These are phyloP conservation scores for Sparidentex hasta DNA, from an alignment of 2,797 vertebrate species.

Conservation along the genomic window DNA sequence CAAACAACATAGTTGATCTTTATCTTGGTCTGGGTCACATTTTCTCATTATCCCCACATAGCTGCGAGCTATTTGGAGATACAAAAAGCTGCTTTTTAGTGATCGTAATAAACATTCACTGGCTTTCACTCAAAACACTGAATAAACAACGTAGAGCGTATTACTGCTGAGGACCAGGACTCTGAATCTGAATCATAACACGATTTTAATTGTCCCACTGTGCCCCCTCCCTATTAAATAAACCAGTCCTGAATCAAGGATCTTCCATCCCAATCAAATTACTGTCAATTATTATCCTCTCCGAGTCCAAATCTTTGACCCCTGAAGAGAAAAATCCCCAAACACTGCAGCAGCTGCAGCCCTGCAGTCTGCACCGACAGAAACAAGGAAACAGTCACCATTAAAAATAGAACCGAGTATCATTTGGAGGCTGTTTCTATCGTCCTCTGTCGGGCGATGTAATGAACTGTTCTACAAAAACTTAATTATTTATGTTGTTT, in stretches of 20 bases:
- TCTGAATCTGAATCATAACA: not conserved
- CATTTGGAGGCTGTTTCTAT: constrained; percentile 44
- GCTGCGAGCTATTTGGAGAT: not conserved
- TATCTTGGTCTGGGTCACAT: not conserved
- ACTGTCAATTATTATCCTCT: constrained; percentile 3
- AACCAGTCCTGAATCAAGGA: not conserved
- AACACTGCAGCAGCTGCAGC: constrained; percentile 49
- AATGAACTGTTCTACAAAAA: constrained; percentile 46
- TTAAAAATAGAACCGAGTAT: constrained; percentile 62
- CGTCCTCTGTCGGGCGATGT: constrained; percentile 48
- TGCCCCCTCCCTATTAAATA: too few relatives aligned
- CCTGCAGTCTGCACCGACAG: constrained; percentile 4
- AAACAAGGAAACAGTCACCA: constrained; percentile 31
- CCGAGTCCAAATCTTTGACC: constrained; percentile 11
- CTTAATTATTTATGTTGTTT: constrained; percentile 77
- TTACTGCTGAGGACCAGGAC: not conserved
- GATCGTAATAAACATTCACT: not conserved
- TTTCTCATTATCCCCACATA: not conserved
- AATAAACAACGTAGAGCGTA: not conserved
- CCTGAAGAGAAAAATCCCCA: not conserved
- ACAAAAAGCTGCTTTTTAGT: not conserved
- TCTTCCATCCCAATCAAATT: not conserved
- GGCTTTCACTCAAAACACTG: not conserved
- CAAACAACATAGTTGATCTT: not conserved
- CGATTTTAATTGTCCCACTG: not conserved